These are phyloP conservation scores for Lordiphosa mommai DNA, from an alignment of 1,140 invertebrate genomes.

Conservation along the genomic window DNA sequence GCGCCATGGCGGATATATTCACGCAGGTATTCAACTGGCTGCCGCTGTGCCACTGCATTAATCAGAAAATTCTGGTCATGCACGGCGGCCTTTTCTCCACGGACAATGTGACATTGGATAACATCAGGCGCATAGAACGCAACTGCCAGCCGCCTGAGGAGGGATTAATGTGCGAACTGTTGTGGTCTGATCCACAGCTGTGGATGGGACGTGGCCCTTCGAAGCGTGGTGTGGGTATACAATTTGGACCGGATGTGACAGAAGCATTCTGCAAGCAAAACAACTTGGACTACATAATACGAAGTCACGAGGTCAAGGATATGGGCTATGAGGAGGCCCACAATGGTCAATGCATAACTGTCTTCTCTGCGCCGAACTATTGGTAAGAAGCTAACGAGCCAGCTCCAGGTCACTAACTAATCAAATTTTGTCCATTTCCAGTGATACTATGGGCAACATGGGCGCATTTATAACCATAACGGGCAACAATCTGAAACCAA, in stretches of 20 bases:
- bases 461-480: slow-evolving; percentile 98
- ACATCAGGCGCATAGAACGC: slow-evolving; percentile 92
- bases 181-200: slow-evolving; percentile 99
- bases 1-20: slow-evolving; percentile 97
- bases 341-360: slow-evolving; percentile 96
- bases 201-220: slow-evolving; percentile 92
- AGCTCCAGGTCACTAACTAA: background rate
- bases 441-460: slow-evolving; percentile 99
- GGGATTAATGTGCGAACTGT: slow-evolving; percentile 97
- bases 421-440: slow-evolving; percentile 80
- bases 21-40: slow-evolving; percentile 99
- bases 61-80: slow-evolving; percentile 95
- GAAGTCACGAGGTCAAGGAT: slow-evolving; percentile 99
- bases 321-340: slow-evolving; percentile 97
- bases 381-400: slow-evolving; percentile 84
- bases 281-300: slow-evolving; percentile 94
- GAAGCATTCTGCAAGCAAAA: slow-evolving; percentile 91
- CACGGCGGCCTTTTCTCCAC: slow-evolving; percentile 95
- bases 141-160: slow-evolving; percentile 98
- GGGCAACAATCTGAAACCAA: slow-evolving; percentile 93
- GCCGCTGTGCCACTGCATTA: slow-evolving; percentile 97
- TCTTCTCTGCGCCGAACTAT: slow-evolving; percentile 99
- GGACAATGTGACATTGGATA: slow-evolving; percentile 94
- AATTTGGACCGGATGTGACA: slow-evolving; percentile 99
- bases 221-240: slow-evolving; percentile 98